Conservation (phyloP, 2,113 vertebrate species). For the Rhinolophus sinicus region DNA sequence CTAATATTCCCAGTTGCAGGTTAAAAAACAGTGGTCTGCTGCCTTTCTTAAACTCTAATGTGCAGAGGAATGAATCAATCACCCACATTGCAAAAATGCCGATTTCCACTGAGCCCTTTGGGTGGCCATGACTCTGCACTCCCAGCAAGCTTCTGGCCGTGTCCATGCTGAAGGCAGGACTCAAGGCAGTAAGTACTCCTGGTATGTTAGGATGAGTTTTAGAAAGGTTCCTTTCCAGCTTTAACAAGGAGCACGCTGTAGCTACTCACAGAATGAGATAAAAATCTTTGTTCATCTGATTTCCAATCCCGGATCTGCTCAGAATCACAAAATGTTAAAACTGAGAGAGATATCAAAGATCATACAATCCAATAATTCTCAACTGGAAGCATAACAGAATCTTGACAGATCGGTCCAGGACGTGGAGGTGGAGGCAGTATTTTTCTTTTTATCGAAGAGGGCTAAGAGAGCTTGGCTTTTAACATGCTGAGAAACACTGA, state of each 20-base stretch:
- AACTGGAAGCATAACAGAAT: background rate
- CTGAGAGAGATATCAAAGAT: background rate
- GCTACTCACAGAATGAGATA: background rate
- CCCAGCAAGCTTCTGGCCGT: background rate
- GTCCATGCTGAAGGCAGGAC: background rate
- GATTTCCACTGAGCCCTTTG: background rate
- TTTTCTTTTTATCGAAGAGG: constrained; percentile 40
- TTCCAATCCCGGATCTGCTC: background rate
- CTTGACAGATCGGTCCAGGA: background rate
- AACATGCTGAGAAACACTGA: constrained; percentile 6
- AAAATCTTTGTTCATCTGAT: constrained; percentile 20
- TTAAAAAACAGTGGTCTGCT: background rate
- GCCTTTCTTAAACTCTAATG: background rate
- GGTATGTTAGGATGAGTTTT: background rate
- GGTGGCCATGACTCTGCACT: background rate
- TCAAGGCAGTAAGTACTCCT: background rate
- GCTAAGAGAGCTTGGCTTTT: background rate
- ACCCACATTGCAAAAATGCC: background rate
- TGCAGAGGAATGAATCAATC: background rate
- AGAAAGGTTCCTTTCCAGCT: background rate
- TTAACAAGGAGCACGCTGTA: background rate
- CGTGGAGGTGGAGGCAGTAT: too few species aligned
- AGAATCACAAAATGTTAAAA: background rate
- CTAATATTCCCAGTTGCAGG: background rate
- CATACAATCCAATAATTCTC: background rate